Base-by-base conservation (phyloP, 2,888 invertebrate genomes). In the Phengaris alcon region DNA sequence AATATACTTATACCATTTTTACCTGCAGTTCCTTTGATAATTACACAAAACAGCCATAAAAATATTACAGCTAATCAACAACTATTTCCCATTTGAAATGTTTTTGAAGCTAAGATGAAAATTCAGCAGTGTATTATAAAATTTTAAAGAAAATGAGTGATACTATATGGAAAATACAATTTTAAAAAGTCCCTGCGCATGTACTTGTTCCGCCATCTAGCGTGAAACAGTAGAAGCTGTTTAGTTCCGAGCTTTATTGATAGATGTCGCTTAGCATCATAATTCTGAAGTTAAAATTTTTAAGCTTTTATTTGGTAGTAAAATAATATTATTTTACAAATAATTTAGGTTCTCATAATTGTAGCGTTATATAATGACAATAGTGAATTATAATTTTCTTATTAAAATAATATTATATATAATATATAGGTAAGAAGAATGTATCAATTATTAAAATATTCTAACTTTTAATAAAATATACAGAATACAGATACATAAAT, bases 151-250 rank as follows among this genome's bases (percentile, higher is more conserved):
- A 35, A 3, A 48, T 6, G 3, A 48, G 1, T 9, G 22, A 15
- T 15, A 8, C 9, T 57, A 5, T 59, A 59, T 2, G 13, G 6
- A 64, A 64, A 64, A 44, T 64, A 64, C 10, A 35, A 13, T 15
- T 12, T 22, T 10, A 12, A 51, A 70, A 68, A 75, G 76, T 51
- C 12, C 68, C 22, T 77, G 75, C 77, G 78, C 75, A 75, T 68
- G 35, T 68, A 75, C 76, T 22, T 6, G 68, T 79, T 59, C 10
- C 75, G 79, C 77, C 79, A 79, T 78, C 79, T 79, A 35, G 73
- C 55, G 15, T 7, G 10, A n/a, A 51, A 59, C 2, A n/a, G 75
- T 73, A 1, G 72, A 75, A 59, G 74, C 68, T 68, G 22, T 64
- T 52, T 51, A 54, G 75, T 78, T 78, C 59, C 15, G 35, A 57